Conservation (phyloP, 2,888 invertebrate species). For the Chironomus riparius region DNA sequence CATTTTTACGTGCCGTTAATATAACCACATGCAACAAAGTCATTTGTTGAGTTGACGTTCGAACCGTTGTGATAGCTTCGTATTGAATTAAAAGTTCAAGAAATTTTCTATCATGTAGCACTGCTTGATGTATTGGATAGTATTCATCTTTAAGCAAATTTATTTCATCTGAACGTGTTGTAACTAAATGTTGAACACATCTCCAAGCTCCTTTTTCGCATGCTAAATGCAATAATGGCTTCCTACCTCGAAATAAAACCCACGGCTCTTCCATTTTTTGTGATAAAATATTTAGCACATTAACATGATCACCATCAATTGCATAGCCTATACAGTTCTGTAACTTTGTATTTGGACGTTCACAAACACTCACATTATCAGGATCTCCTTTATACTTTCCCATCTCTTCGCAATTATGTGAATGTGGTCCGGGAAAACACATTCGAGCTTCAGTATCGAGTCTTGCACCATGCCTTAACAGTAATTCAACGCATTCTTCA, state of each 20-base stretch:
- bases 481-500: constrained; percentile 57
- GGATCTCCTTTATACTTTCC: constrained; percentile 48
- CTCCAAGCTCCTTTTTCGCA: constrained; percentile 64
- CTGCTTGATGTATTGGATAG: constrained; percentile 68
- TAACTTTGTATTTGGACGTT: constrained; percentile 47
- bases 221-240: constrained; percentile 57
- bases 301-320: constrained; percentile 63
- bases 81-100: constrained; percentile 54
- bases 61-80: constrained; percentile 61
- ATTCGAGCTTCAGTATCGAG: constrained; percentile 62
- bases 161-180: constrained; percentile 57
- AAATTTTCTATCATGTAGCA: constrained; percentile 61
- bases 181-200: constrained; percentile 57
- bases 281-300: constrained; percentile 54
- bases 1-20: constrained; percentile 57
- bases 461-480: constrained; percentile 59
- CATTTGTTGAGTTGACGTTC: constrained; percentile 63
- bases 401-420: constrained; percentile 58
- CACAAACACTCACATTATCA: constrained; percentile 44
- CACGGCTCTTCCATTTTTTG: constrained; percentile 62
- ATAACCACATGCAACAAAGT: constrained; percentile 60
- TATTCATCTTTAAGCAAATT: constrained; percentile 65
- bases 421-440: constrained; percentile 67
- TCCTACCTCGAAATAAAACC: constrained; percentile 47
- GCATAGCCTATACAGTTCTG: constrained; percentile 64